A percentile compares a stretch with the other conserved stretches of the same genome.
Evolutionary conservation across 23 tunicate genomes (phyloP).

Genomic region (Trididemnum nubilum): DNA sequence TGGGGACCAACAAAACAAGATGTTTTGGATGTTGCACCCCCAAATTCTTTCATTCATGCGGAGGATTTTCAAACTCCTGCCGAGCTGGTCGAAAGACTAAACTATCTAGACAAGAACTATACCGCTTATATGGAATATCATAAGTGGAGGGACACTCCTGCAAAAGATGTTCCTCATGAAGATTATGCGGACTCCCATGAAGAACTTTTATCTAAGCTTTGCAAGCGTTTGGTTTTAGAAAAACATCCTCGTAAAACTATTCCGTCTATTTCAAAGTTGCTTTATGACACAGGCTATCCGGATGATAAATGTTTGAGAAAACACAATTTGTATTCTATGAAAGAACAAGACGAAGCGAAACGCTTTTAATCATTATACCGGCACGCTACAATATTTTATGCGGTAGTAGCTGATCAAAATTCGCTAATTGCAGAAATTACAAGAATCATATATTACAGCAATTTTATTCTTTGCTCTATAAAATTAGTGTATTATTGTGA

Average conservation of each 20-base stretch:
- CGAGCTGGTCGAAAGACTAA: conserved; percentile 46
- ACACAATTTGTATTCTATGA: background rate
- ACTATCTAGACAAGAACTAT: conserved; percentile 46
- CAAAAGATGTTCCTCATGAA: conserved; percentile 25
- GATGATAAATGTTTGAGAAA: conserved; percentile 45
- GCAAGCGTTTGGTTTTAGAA: conserved; percentile 32
- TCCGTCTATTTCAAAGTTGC: conserved; percentile 59
- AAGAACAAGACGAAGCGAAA: conserved; percentile 14
- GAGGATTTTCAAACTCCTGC: conserved; percentile 63
- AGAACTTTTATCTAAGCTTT: conserved; percentile 35
- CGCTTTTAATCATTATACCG: too few species aligned
- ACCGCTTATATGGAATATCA: conserved; percentile 77
- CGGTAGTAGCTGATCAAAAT: too few species aligned
- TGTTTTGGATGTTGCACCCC: conserved; percentile 74
- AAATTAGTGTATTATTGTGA: too few species aligned
- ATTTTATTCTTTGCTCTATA: too few species aligned
- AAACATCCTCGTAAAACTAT: conserved; percentile 43
- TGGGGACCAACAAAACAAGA: conserved; percentile 83
- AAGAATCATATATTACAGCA: too few species aligned
- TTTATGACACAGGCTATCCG: conserved; percentile 42
- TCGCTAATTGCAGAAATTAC: too few species aligned
- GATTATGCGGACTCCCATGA: conserved; percentile 27
- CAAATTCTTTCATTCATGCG: conserved; percentile 66
- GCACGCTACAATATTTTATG: too few species aligned
- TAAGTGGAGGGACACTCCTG: conserved; percentile 46